A percentile compares a stretch with the other conserved stretches of the same genome.
These are phyloP conservation scores for Papilio protenor DNA, from an alignment of 2,888 invertebrate genomes.

Conservation along the genomic window DNA sequence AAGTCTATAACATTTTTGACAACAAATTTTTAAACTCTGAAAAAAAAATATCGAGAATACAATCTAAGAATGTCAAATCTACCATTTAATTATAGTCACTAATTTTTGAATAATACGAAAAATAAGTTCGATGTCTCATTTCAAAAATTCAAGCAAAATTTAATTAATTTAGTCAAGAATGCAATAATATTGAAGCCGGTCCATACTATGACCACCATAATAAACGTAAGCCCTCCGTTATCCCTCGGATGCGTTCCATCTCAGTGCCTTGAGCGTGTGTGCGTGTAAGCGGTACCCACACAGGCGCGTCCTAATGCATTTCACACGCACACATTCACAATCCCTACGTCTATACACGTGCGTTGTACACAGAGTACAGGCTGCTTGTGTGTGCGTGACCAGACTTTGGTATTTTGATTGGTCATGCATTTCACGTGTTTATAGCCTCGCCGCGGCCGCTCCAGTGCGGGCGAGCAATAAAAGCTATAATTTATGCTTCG, in stretches of 20 bases:
- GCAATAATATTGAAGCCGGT: conserved; percentile 49
- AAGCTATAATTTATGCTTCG: conserved; percentile 75
- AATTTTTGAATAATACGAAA: not conserved
- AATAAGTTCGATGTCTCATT: not conserved
- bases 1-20: too few relatives aligned
- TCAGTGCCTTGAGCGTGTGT: conserved; percentile 68
- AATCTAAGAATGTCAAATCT: too few relatives aligned
- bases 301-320: conserved; percentile 62
- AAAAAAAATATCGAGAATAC: too few relatives aligned
- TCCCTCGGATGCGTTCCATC: conserved; percentile 82
- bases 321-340: conserved; percentile 57
- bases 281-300: conserved; percentile 57
- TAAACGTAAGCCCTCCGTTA: conserved; percentile 81
- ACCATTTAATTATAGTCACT: not conserved
- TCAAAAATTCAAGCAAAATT: not conserved
- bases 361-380: conserved; percentile 27
- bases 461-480: conserved; percentile 74
- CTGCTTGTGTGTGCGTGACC: conserved; percentile 58
- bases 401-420: conserved; percentile 84
- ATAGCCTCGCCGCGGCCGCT: conserved; percentile 69
- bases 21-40: too few relatives aligned
- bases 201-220: conserved; percentile 62
- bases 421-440: conserved; percentile 85
- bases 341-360: conserved; percentile 45
- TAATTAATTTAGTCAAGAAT: not conserved